Base-by-base conservation (phyloP, 2,888 invertebrate genomes). In the Nudaria mundana region DNA sequence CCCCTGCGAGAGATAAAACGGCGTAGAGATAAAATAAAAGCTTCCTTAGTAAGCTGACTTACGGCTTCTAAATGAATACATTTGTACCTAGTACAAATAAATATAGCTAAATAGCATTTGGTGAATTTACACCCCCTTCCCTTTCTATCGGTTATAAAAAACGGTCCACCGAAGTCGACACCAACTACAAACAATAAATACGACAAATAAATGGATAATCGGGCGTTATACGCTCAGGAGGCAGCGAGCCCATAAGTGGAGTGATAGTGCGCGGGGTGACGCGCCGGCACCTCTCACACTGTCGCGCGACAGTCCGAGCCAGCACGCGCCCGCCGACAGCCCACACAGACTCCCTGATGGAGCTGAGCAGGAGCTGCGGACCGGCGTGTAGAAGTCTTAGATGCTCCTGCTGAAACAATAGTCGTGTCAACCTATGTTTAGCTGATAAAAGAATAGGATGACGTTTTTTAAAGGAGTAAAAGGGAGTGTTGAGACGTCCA, bases 161-260 rank as follows among this genome's bases (percentile, higher is more conserved):
- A 37, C 3, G 41, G 36, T 5, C 41, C 41, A 6, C 37, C 33
- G 13, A 28, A 42, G n/a, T 42, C 42, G 3, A 42, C 18, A 2
- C 42, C 42, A 7, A 33, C 33, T 14, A 56, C n/a, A n/a, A n/a
- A n/a, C n/a, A n/a, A n/a, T n/a, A n/a, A n/a, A n/a, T n/a, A n/a
- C n/a, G n/a, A n/a, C n/a, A 40, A 3, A 13, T 1, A 30, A 56
- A 56, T 3, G 60, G 57, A 20, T 4, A 20, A 20, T 20, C 20
- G 8, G 8, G 7, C 5, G 32, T 48, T 52, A n/a, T 40, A 0
- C 55, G 40, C 7, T 59, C 49, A 0, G 36, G 5, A 4, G 64
- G 64, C 12, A 63, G 31, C 10, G 56, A 36, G 1, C 63, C 66
- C 67, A 64, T 65, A n/a, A n/a, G n/a, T n/a, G n/a, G n/a, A n/a